Evolutionary conservation across 1,140 invertebrate genomes (phyloP).

Genomic region (Bactericera cockerelli): DNA sequence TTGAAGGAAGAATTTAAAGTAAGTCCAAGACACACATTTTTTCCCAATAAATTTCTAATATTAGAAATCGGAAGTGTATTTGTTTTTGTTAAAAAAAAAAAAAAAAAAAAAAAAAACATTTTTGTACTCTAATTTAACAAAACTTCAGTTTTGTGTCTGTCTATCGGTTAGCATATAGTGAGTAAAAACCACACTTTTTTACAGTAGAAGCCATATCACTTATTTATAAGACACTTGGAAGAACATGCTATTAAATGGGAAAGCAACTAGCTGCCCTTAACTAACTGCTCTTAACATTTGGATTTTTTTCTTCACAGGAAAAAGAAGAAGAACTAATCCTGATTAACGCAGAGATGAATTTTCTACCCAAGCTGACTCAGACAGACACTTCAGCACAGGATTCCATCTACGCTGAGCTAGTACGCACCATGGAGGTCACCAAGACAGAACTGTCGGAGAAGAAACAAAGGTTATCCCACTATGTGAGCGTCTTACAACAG

Average conservation of each 20-base stretch:
- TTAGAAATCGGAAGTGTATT: neutral
- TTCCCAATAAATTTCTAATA: neutral
- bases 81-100: too few relatives aligned
- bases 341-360: slow-evolving; percentile 1
- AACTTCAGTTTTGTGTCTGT: too few relatives aligned
- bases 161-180: too few relatives aligned
- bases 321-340: slow-evolving; percentile 1
- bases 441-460: neutral
- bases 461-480: neutral
- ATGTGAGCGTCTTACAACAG: neutral
- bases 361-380: neutral
- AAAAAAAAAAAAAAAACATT: too few relatives aligned
- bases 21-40: neutral
- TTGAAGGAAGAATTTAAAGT: neutral
- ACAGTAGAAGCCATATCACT: too few relatives aligned
- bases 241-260: too few relatives aligned
- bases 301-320: too few relatives aligned
- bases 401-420: neutral
- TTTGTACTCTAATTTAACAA: too few relatives aligned
- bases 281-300: too few relatives aligned
- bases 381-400: neutral
- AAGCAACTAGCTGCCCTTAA: too few relatives aligned
- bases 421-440: neutral
- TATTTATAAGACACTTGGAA: too few relatives aligned
- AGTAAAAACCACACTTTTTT: too few relatives aligned